Base-by-base conservation (phyloP, 2,888 invertebrate species). In the Reticulitermes lucifugus region DNA sequence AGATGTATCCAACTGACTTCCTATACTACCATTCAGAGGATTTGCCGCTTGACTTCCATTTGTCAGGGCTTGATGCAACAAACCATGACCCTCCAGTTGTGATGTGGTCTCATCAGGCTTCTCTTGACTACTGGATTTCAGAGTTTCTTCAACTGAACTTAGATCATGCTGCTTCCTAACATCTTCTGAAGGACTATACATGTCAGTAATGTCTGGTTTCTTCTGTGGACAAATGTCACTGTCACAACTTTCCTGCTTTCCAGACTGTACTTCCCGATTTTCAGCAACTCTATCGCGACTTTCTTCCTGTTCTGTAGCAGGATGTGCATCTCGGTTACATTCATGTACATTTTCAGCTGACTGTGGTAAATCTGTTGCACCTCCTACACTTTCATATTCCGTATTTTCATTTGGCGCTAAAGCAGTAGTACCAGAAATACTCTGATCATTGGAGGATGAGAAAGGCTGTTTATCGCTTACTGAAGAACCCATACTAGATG, bases 31-130 rank as follows among this genome's bases (percentile, higher is more conserved):
- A 81, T 18, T 65, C 5, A 81, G 60, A 65, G 81, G 14, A 70
- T 65, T 65, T 65, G 65, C 43, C 35, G 65, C n/a, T 22, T 84
- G 85, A 75, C 60, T 73, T 21, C 85, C 75, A 46, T 75, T 81
- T 25, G 84, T 81, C 1, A 86, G 65, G 21, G 85, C 84, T 59
- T 86, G 84, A 46, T 83, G 85, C 25, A 86, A 51, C n/a, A 81
- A 43, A 43, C 81, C 81, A 70, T 81, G 85, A 55, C 65, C 71
- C 29, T 75, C 81, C 18, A 29, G 25, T 71, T 22, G 29, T n/a
- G 46, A 12, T n/a, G 43, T 60, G 12, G 60, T 1, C 29, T 83
- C 71, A 46, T 88, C 88, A 29, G 77, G 77, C 7, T 46, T 77
- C 46, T 46, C n/a, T 2, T 77, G 51, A 41, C 22, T 21, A 73